Conservation (phyloP, 2,797 vertebrate species). For the Cercopithecus petaurista region DNA sequence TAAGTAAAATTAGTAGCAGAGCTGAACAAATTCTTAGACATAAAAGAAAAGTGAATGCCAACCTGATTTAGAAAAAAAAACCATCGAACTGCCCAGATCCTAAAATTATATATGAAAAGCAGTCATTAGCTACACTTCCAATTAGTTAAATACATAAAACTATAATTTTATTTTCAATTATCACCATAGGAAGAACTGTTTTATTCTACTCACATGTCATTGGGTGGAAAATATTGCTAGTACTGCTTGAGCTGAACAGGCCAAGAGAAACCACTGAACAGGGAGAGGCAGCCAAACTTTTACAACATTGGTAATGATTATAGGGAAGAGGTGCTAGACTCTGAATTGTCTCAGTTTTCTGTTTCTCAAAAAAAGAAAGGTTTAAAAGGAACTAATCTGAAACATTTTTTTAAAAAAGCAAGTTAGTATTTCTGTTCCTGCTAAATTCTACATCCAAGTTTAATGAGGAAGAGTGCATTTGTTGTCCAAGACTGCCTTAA, state of each 20-base stretch:
- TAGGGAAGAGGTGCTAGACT: background rate
- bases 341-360: background rate
- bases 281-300: too few relatives aligned
- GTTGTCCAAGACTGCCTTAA: background rate
- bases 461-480: background rate
- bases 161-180: slow-evolving; percentile 33
- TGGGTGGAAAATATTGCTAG: background rate
- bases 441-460: background rate
- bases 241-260: background rate
- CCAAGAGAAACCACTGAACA: background rate
- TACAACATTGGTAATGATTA: background rate
- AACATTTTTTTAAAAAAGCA: background rate
- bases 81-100: background rate
- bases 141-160: slow-evolving; percentile 53
- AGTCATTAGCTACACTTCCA: slow-evolving; percentile 26
- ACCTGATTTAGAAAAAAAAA: slow-evolving; percentile 3
- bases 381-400: background rate
- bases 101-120: slow-evolving; percentile 49
- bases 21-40: background rate
- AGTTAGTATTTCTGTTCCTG: background rate
- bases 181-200: background rate
- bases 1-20: background rate
- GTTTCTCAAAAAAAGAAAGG: background rate
- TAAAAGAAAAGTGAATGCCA: slow-evolving; percentile 3
- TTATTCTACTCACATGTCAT: background rate